A percentile compares a stretch with the other conserved stretches of the same genome.
Conservation (phyloP, 2,113 vertebrate genomes). For the Abramis brama region DNA sequence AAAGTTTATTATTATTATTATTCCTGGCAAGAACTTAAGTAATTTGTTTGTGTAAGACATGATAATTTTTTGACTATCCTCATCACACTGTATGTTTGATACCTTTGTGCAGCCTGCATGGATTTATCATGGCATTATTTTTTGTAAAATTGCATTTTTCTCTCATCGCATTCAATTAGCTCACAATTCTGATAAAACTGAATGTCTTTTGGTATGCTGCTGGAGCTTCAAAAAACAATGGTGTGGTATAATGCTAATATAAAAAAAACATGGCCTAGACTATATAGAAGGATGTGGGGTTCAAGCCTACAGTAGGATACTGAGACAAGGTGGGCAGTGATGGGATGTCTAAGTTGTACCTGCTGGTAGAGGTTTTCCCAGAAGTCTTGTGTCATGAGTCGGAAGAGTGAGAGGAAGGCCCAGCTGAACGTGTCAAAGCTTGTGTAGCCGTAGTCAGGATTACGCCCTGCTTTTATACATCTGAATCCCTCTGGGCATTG, state of each 20-base stretch:
- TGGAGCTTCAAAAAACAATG: background rate
- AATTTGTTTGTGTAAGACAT: too few species aligned
- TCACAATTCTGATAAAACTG: background rate
- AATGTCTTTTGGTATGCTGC: background rate
- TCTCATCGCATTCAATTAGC: background rate
- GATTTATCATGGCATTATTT: background rate
- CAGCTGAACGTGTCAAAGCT: slow-evolving; percentile 98
- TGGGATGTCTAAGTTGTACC: slow-evolving; percentile 68
- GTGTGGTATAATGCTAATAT: background rate
- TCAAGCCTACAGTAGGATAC: background rate
- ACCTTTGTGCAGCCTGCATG: background rate
- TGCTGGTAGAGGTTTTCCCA: slow-evolving; percentile 99
- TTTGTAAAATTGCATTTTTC: background rate
- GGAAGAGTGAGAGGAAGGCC: slow-evolving; percentile 97
- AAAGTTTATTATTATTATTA: too few species aligned
- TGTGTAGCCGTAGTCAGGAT: slow-evolving; percentile 96
- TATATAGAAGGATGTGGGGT: background rate
- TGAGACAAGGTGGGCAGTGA: background rate
- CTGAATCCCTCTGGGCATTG: slow-evolving; percentile 91
- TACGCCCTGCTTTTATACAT: slow-evolving; percentile 91
- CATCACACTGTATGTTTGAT: background rate
- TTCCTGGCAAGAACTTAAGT: too few species aligned
- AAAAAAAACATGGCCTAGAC: background rate
- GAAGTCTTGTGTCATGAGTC: slow-evolving; percentile 98
- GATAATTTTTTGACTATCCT: background rate